Conservation (phyloP, 2,888 invertebrate genomes). For the Eupithecia pulchellata region DNA sequence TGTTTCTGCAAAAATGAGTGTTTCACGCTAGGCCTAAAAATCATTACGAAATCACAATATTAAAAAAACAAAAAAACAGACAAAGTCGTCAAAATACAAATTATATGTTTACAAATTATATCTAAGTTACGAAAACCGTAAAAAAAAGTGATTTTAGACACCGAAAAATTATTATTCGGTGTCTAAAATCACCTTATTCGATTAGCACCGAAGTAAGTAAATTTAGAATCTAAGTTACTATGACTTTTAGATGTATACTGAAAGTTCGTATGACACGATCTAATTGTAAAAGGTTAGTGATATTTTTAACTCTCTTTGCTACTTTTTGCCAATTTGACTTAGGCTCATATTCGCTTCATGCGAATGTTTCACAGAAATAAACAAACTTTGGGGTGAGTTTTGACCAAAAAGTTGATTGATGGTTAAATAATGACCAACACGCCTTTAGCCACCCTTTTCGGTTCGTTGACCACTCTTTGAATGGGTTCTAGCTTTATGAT, state of each 20-base stretch:
- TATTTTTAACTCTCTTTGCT: background rate
- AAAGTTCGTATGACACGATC: background rate
- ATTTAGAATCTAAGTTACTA: background rate
- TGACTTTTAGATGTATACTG: background rate
- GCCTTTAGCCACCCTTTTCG: constrained; percentile 47
- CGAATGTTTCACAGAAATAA: constrained; percentile 30
- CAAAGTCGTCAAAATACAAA: background rate
- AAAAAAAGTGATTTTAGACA: background rate
- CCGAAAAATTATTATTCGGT: too few relatives aligned
- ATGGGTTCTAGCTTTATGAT: constrained; percentile 39
- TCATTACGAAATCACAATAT: background rate
- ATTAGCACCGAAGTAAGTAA: background rate
- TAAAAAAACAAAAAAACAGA: background rate
- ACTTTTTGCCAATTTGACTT: background rate
- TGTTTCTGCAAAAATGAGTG: background rate
- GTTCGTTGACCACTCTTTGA: constrained; percentile 44
- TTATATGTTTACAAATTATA: background rate
- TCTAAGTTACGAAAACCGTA: background rate
- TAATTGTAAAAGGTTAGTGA: background rate
- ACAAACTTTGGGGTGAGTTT: constrained; percentile 44
- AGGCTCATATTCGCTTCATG: constrained; percentile 4
- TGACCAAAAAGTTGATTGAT: constrained; percentile 48
- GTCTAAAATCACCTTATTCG: background rate
- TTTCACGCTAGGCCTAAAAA: background rate
- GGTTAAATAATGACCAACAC: constrained; percentile 49